Percentiles rank a stretch among this genome's conserved stretches.
These are phyloP conservation scores for Ramazzottius varieornatus DNA, from an alignment of 2,888 invertebrate genomes.

Conservation along the genomic window DNA sequence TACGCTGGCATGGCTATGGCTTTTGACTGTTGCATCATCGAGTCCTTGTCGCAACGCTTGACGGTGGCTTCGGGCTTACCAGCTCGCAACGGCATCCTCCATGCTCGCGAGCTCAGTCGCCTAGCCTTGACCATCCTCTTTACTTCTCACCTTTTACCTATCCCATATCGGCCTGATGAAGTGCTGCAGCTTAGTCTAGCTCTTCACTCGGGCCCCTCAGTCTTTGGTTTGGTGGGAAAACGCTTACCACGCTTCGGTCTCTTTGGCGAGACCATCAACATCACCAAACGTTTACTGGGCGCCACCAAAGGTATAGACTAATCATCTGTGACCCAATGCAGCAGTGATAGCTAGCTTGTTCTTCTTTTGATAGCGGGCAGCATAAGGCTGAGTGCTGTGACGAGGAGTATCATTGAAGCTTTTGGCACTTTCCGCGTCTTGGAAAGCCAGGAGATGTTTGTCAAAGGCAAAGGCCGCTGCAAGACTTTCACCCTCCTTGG, in stretches of 20 bases:
- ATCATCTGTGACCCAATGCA: neutral
- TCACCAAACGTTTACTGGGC: neutral
- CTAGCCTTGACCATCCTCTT: neutral
- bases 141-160: neutral
- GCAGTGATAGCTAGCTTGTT: neutral
- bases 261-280: neutral
- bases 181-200: neutral
- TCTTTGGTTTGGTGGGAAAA: neutral
- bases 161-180: neutral
- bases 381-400: neutral
- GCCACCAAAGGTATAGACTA: neutral
- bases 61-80: slow-evolving; percentile 1
- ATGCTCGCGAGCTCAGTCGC: neutral
- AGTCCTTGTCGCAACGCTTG: neutral
- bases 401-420: neutral
- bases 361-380: neutral
- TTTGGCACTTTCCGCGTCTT: neutral
- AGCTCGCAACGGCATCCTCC: neutral
- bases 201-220: neutral
- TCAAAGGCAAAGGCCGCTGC: neutral
- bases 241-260: neutral
- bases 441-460: neutral
- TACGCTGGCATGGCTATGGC: neutral
- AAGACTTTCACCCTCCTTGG: neutral
- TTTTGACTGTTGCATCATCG: neutral